Percentiles rank a stretch among this genome's conserved stretches.
Evolutionary conservation across 2,113 vertebrate genomes (phyloP).

Genomic region (Strix aluco): DNA sequence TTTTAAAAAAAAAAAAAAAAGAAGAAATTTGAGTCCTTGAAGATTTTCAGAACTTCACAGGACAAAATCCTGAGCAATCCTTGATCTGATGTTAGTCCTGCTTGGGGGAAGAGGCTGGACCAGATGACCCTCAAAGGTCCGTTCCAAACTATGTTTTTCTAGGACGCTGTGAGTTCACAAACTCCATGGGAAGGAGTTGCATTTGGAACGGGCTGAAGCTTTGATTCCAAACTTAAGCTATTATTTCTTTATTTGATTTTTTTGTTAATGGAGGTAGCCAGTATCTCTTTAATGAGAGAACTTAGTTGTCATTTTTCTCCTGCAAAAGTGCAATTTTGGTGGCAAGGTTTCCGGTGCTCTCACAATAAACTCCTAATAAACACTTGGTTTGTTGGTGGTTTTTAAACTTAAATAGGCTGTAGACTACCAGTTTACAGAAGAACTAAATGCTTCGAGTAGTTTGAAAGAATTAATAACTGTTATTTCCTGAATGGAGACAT

Average conservation of each 20-base stretch:
- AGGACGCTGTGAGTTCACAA: not conserved
- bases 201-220: not conserved
- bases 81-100: not conserved
- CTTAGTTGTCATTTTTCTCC: not conserved
- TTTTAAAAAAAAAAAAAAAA: too few relatives aligned
- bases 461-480: slow-evolving; percentile 45
- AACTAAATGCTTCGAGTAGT: slow-evolving; percentile 7
- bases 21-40: not conserved
- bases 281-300: not conserved
- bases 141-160: not conserved
- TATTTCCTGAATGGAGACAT: slow-evolving; percentile 35
- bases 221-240: not conserved
- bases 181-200: not conserved
- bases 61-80: not conserved
- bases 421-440: not conserved
- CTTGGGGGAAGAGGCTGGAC: not conserved
- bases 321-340: not conserved
- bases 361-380: not conserved
- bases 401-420: not conserved
- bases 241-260: not conserved
- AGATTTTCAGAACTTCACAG: not conserved
- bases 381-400: not conserved
- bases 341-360: not conserved
- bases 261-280: not conserved
- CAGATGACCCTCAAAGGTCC: not conserved